These are phyloP conservation scores for Tetragonula clypearis DNA, from an alignment of 1,140 invertebrate species.

Conservation along the genomic window DNA sequence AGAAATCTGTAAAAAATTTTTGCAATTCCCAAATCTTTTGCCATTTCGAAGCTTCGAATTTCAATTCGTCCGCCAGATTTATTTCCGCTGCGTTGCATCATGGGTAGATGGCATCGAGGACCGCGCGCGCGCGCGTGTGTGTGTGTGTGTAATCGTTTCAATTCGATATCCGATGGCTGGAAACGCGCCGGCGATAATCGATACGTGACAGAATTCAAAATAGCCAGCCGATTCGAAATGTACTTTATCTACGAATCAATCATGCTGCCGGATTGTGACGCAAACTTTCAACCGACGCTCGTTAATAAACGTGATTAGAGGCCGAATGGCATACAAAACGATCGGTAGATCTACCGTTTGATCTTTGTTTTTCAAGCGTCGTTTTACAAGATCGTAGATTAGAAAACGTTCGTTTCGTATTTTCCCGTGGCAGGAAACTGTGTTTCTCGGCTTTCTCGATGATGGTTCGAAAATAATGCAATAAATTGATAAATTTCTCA, in stretches of 20 bases:
- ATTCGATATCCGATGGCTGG: neutral
- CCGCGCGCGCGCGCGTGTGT: neutral
- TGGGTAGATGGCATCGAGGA: too few relatives aligned
- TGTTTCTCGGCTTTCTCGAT: neutral
- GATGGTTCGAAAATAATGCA: neutral
- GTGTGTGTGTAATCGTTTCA: neutral
- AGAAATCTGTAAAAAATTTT: neutral
- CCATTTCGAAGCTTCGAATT: too few relatives aligned
- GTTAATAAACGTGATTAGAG: slow-evolving; percentile 25
- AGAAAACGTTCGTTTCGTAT: neutral
- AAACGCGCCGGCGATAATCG: slow-evolving; percentile 31
- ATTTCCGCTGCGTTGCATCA: neutral
- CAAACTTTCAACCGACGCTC: slow-evolving; percentile 22
- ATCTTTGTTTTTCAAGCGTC: slow-evolving; percentile 19
- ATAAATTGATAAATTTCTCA: too few relatives aligned
- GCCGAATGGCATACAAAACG: neutral
- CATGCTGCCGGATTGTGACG: neutral
- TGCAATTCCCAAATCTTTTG: too few relatives aligned
- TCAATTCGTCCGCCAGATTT: too few relatives aligned
- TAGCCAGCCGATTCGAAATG: slow-evolving; percentile 40
- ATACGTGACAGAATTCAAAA: slow-evolving; percentile 66
- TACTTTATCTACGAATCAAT: slow-evolving; percentile 48
- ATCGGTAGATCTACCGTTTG: slow-evolving; percentile 3
- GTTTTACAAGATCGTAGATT: slow-evolving; percentile 42
- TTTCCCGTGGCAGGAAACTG: neutral